A percentile compares a stretch with the other conserved stretches of the same genome.
These are phyloP conservation scores for Bungarus multicinctus DNA, from an alignment of 2,113 vertebrate species.

Conservation along the genomic window DNA sequence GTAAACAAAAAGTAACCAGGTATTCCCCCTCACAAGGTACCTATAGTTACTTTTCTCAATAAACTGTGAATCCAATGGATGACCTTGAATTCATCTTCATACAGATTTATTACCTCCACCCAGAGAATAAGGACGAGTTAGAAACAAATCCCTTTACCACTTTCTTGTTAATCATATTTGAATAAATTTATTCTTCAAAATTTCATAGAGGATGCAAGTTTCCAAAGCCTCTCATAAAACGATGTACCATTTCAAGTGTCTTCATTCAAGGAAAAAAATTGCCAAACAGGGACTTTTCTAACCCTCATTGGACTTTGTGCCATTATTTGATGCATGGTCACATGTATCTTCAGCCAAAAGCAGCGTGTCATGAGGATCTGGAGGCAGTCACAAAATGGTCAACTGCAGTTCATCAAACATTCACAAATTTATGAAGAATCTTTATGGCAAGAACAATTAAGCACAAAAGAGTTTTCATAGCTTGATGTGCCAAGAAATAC, in stretches of 20 bases:
- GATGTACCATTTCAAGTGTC: slow-evolving; percentile 10
- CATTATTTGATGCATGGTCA: slow-evolving; percentile 13
- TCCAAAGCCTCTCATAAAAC: not conserved
- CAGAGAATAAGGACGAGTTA: not conserved
- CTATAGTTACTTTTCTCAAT: not conserved
- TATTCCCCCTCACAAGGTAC: not conserved
- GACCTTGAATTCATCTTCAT: not conserved
- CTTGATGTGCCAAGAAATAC: not conserved
- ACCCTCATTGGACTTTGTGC: not conserved
- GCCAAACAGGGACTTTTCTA: not conserved
- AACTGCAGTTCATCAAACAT: not conserved
- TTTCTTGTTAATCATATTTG: too few relatives aligned
- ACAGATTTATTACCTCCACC: not conserved
- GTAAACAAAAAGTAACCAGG: not conserved
- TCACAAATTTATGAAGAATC: not conserved
- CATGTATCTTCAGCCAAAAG: slow-evolving; percentile 12
- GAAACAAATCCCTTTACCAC: not conserved
- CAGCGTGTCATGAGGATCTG: not conserved
- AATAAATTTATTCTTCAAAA: slow-evolving; percentile 9
- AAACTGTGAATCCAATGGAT: not conserved
- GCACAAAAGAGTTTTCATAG: fast-evolving
- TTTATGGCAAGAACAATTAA: slow-evolving; percentile 1
- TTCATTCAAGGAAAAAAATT: not conserved
- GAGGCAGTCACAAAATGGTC: slow-evolving; percentile 26
- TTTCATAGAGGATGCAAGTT: not conserved